Base-by-base conservation (phyloP, 53 echinoderm and acorn worm genomes). In the Apostichopus leukothele region DNA sequence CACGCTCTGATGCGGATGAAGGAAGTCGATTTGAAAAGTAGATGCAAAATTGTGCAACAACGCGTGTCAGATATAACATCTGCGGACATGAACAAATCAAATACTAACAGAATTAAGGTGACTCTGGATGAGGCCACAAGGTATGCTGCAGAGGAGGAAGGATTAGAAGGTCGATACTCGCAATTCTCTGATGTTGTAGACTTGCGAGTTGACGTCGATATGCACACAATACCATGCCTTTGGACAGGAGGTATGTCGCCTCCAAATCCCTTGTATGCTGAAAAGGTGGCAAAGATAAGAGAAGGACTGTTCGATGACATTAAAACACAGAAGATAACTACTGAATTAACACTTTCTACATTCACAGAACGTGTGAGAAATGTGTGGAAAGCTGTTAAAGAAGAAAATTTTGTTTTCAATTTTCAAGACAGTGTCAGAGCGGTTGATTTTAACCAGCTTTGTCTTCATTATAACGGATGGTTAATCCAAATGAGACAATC, bases 1-100 rank as follows among this genome's bases (percentile, higher is more conserved):
- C 84, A 84, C 60, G 84, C 84, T 5, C 23, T 84, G 7, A 84
- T 84, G 84, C 63, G 84, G 8, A 84, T 84, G 84, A 84, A 84
- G 61, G 84, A 84, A 53, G 84, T 84, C 7, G 84, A 84, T 84
- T 84, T 84, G 23, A 13, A 57, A 13, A 60, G 84, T 25, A 52
- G 11, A 53, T 60, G 60, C n/a, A 84, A 19, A 12, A 84, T 84
- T 9, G 61, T 84, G 1, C 84, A 84, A 27, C 84, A 84, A 27
- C 84, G 84, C 4, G 84, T 84, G 4, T 60, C 61, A 4, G 84
- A 84, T 22, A 21, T 84, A 22, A 84, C 84, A 6, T 61, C 61
- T 21, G 84, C 23, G 60, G 84, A 84, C 25, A 57, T 61, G 11
- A 84, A 84, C 13, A 84, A 84, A 18, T 61, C 84, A 20, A 84